These are phyloP conservation scores for Chironomus riparius DNA, from an alignment of 2,888 invertebrate species.

Conservation along the genomic window DNA sequence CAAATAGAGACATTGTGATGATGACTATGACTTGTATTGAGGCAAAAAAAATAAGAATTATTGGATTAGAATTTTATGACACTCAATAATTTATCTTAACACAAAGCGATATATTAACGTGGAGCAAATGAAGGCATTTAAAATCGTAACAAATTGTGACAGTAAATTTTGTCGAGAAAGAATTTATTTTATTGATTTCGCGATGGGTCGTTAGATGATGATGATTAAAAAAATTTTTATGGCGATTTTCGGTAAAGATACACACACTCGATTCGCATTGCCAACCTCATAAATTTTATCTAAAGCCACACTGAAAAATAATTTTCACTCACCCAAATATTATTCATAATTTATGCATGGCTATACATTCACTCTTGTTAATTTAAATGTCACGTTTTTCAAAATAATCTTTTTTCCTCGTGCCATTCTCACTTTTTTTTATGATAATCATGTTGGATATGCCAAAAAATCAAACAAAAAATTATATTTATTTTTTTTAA, in stretches of 20 bases:
- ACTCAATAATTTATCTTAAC: background rate
- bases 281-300: no score
- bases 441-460: no score
- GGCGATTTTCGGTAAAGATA: background rate
- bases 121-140: background rate
- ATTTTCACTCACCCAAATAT: background rate
- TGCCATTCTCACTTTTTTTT: no score
- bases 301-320: background rate
- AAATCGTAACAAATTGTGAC: background rate
- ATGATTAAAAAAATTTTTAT: background rate
- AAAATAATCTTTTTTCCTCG: background rate
- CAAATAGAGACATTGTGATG: no score
- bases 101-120: no score
- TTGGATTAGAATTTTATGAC: background rate
- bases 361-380: slow-evolving; percentile 7
- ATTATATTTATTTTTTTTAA: background rate
- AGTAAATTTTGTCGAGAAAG: background rate
- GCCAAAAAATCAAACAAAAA: no score
- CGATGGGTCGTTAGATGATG: background rate
- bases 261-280: background rate
- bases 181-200: background rate
- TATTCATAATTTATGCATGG: slow-evolving; percentile 24
- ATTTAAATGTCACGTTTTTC: slow-evolving; percentile 26
- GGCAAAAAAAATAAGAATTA: background rate
- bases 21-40: no score